Conservation (phyloP, 2,888 invertebrate species). For the Lordiphosa andalusiaca region DNA sequence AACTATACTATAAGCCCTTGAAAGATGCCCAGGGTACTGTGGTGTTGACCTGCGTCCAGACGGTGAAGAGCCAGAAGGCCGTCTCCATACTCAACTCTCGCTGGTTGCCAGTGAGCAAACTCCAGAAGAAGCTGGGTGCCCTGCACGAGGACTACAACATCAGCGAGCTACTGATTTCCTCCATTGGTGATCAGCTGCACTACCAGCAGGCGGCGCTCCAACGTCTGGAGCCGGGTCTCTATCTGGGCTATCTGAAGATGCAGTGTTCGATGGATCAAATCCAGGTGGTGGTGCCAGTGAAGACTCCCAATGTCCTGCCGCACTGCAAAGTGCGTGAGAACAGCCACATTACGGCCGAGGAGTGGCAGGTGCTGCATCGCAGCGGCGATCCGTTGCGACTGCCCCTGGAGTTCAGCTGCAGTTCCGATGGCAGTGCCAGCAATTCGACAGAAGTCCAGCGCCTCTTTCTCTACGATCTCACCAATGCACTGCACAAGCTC, state of each 20-base stretch:
- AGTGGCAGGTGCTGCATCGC: constrained; percentile 94
- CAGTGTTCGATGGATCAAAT: constrained; percentile 97
- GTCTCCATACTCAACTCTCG: constrained; percentile 94
- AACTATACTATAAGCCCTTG: constrained; percentile 94
- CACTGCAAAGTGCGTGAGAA: constrained; percentile 96
- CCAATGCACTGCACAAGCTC: constrained; percentile 87
- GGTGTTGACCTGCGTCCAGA: constrained; percentile 92
- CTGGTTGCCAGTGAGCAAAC: constrained; percentile 94
- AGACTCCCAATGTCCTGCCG: constrained; percentile 96
- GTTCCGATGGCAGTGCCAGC: constrained; percentile 50
- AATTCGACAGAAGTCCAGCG: constrained; percentile 87
- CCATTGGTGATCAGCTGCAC: constrained; percentile 89
- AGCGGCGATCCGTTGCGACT: constrained; percentile 52
- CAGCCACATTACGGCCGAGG: constrained; percentile 97
- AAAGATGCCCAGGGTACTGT: constrained; percentile 94
- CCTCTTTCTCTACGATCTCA: constrained; percentile 89
- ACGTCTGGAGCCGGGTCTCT: constrained; percentile 92
- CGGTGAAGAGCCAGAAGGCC: constrained; percentile 85
- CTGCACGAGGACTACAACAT: constrained; percentile 88
- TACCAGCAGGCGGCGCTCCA: constrained; percentile 87
- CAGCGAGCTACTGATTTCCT: constrained; percentile 91
- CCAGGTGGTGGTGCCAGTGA: constrained; percentile 94
- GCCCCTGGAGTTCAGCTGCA: constrained; percentile 75
- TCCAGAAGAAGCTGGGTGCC: constrained; percentile 88
- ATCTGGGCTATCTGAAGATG: constrained; percentile 97